Evolutionary conservation across 2,888 invertebrate genomes (phyloP).

Genomic region (Drosophila anomalata): DNA sequence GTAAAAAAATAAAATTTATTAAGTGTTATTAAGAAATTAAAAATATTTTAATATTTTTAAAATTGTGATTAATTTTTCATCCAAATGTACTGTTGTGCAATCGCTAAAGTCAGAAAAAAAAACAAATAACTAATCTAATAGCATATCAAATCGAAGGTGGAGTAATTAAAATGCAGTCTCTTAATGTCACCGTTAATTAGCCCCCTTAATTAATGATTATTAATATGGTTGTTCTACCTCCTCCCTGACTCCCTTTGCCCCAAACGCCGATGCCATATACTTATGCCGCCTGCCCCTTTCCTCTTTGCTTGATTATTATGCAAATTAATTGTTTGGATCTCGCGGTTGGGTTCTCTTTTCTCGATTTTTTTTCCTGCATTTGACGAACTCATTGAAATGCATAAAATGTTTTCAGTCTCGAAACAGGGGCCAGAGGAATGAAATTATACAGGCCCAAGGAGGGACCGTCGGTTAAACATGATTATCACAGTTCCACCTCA

Average conservation of each 20-base stretch:
- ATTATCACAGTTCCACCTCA: conserved; percentile 79
- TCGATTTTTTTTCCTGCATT: conserved; percentile 51
- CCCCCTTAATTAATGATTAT: conserved; percentile 77
- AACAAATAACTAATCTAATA: conserved; percentile 18
- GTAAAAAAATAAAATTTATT: background rate
- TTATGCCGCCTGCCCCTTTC: conserved; percentile 1
- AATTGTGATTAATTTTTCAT: background rate
- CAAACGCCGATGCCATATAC: background rate
- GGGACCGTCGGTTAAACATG: conserved; percentile 65
- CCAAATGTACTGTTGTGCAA: background rate
- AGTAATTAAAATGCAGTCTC: conserved; percentile 72
- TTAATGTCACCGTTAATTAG: conserved; percentile 79
- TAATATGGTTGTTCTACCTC: conserved; percentile 70
- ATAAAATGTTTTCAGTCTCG: conserved; percentile 52
- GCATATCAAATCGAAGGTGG: conserved; percentile 21
- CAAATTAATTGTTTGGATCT: conserved; percentile 70
- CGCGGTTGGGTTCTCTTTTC: conserved; percentile 6
- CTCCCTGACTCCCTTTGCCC: background rate
- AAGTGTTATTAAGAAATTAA: background rate
- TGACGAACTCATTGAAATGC: conserved; percentile 77
- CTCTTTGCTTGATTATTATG: conserved; percentile 68
- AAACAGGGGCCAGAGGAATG: conserved; percentile 2
- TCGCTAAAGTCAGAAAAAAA: background rate
- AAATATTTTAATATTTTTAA: background rate
- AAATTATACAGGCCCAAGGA: conserved; percentile 22